Evolutionary conservation across 2,113 vertebrate species (phyloP).

Genomic region (Zapornia atra): DNA sequence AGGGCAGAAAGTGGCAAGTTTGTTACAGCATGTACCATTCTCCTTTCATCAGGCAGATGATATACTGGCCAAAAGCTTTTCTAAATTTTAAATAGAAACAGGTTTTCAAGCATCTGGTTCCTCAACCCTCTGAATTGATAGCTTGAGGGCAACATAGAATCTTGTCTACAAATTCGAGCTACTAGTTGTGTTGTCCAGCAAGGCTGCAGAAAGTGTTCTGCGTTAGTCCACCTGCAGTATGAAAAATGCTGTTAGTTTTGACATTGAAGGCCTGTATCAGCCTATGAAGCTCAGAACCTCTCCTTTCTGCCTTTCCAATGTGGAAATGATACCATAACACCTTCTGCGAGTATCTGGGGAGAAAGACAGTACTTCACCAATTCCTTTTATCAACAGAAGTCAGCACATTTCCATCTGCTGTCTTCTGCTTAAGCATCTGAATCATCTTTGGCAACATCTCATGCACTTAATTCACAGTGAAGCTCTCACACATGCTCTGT

Average conservation of each 20-base stretch:
- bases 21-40: background rate
- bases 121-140: background rate
- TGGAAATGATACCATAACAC: background rate
- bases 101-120: background rate
- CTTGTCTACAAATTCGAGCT: background rate
- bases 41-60: background rate
- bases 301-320: background rate
- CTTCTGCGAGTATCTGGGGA: background rate
- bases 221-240: background rate
- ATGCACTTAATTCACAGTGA: background rate
- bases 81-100: background rate
- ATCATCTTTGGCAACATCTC: conserved; percentile 15
- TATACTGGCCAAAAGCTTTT: background rate
- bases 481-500: background rate
- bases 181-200: background rate
- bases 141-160: background rate
- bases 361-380: background rate
- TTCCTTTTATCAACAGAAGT: background rate
- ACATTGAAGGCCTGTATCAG: background rate
- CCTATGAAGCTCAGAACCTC: background rate
- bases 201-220: background rate
- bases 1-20: background rate
- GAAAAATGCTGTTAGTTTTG: background rate
- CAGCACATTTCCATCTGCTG: conserved; percentile 29
- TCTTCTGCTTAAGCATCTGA: background rate